phyloP scores from a whole-genome alignment of 1,140 invertebrate genomes.

The Leptopilina clavipes region DNA sequence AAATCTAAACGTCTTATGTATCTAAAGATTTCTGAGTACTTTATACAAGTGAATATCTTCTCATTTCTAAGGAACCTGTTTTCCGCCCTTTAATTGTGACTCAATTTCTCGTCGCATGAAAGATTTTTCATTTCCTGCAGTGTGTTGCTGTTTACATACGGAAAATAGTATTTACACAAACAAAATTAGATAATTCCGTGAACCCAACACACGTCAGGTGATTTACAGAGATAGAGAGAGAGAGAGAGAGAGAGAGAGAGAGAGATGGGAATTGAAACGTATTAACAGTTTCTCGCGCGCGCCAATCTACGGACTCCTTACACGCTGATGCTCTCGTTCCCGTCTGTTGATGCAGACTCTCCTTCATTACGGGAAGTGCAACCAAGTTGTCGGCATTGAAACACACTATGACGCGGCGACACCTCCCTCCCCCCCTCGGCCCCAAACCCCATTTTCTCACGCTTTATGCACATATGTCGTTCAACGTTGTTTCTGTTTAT shows the following conservation, averaged over 20 bases:
- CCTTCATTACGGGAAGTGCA: conserved; percentile 28
- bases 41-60: not conserved
- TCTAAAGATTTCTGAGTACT: too few relatives aligned
- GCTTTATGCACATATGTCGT: conserved; percentile 30
- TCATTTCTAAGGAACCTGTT: not conserved
- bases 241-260: conserved; percentile 5
- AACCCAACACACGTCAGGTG: not conserved
- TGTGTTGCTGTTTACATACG: not conserved
- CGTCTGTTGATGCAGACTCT: conserved; percentile 12
- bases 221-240: not conserved
- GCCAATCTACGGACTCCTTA: conserved; percentile 23
- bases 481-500: conserved; percentile 24
- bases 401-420: conserved; percentile 13
- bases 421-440: not conserved
- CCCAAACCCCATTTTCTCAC: too few relatives aligned
- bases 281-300: conserved; percentile 13
- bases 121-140: conserved; percentile 14
- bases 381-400: conserved; percentile 22
- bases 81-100: not conserved
- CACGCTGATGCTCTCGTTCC: conserved; percentile 14
- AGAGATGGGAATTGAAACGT: conserved; percentile 32
- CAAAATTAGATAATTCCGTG: conserved; percentile 30
- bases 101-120: conserved; percentile 10
- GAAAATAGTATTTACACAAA: conserved; percentile 7
- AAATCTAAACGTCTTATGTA: too few relatives aligned